Evolutionary conservation across 1,140 invertebrate species (phyloP), one percentile per base, ranked within the genome.

Genomic region (Aphelenchoides avenae): DNA sequence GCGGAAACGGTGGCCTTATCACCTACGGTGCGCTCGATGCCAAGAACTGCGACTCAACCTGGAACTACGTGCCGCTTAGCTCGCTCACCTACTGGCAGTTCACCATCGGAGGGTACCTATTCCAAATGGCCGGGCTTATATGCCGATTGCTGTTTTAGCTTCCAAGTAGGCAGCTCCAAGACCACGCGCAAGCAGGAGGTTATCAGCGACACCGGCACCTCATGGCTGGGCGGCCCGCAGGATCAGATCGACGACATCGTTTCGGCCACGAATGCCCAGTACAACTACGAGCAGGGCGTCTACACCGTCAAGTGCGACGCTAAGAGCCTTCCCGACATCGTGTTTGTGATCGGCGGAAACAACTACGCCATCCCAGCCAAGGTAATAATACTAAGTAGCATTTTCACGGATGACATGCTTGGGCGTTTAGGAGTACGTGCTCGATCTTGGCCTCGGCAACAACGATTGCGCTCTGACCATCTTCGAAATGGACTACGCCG

Each of bases 381-480:
- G 5, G 47, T 57, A 3, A 57, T 57, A 37, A 39, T 61, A 27
- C 31, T 64, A 18, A 65, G 68, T 41, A 40, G 61, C 15, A 18
- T 42, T 41, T 40, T 67, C 9, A 51, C 41, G 26, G 24, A 29
- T 26, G 56, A 52, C 42, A 41, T 57, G 51, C 34, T 36, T 36
- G 34, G 34, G 11, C n/a, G 20, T 41, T 41, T 41, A 22, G 39
- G 7, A 22, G 20, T 41, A 3, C 7, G n/a, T n/a, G n/a, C n/a
- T n/a, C n/a, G n/a, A 64, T 24, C 33, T 63, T 31, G 51, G 50
- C 5, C 50, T 63, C 7, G 31, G 33, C 11, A 30, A 49, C 42
- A 60, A 60, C 15, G 26, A 54, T 7, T 64, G 62, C 41, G 62
- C 43, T n/a, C 22, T 64, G 5, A 37, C 61, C 11, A 18, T 65